These are phyloP conservation scores for Tursiops truncatus DNA, from an alignment of 2,113 vertebrate genomes.

Conservation along the genomic window DNA sequence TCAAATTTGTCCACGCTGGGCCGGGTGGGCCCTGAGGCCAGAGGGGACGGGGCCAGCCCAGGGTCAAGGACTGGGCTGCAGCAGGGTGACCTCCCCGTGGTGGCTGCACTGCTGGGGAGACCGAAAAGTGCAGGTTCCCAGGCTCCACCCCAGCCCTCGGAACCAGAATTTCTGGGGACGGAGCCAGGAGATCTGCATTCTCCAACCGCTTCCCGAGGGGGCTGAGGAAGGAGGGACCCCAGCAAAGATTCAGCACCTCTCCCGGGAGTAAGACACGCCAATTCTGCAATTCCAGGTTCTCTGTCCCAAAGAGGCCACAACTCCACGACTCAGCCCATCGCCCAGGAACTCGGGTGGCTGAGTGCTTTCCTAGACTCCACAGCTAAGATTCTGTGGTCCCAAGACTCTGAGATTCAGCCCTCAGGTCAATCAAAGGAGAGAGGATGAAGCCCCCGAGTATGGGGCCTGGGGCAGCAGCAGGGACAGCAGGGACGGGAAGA, in stretches of 20 bases:
- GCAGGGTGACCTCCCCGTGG: fast-evolving
- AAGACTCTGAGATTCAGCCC: background rate
- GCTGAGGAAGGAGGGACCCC: background rate
- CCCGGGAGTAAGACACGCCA: background rate
- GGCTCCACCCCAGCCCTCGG: background rate
- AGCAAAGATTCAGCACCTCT: background rate
- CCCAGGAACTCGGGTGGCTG: background rate
- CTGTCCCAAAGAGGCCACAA: background rate
- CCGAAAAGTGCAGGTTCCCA: background rate
- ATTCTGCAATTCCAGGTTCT: background rate
- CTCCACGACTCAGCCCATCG: background rate
- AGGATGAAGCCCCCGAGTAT: background rate
- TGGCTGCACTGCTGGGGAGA: fast-evolving
- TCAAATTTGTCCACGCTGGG: fast-evolving
- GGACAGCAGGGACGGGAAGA: background rate
- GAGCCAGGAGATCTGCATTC: background rate
- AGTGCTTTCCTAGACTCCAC: background rate
- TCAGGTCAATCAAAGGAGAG: background rate
- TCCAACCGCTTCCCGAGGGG: background rate
- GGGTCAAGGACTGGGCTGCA: background rate
- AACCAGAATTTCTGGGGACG: background rate
- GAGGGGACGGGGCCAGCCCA: background rate
- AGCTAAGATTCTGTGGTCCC: background rate
- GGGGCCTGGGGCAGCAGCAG: background rate
- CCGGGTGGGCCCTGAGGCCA: too few species aligned